Evolutionary conservation across 1,140 invertebrate species (phyloP), one percentile per base, ranked within the genome.

Genomic region (Drosophila murphyi): DNA sequence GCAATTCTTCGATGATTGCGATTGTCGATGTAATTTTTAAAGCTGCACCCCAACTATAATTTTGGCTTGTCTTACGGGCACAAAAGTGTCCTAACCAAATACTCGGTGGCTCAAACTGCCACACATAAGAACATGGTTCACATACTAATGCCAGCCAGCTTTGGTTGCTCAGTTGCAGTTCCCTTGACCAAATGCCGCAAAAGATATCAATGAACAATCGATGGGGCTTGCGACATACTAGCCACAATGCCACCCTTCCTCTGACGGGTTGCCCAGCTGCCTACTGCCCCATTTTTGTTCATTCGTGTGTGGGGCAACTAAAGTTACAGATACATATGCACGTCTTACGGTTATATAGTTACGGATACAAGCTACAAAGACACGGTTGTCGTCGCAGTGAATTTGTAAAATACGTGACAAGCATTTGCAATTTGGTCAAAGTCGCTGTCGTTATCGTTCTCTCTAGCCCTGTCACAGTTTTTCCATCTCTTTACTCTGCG

Each of bases 341-440:
- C 64, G 73, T 76, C 70, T 72, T 72, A 51, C 50, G 32, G 28
- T 35, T 28, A 52, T 52, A 37, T 12, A 54, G 48, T 39, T 56
- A 29, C 48, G 20, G 52, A 64, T 54, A 61, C 39, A 62, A 64
- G 63, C 74, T 73, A 56, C 47, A 43, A 67, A 72, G 77, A 65
- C 73, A 83, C 75, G 65, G 54, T 76, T 67, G 63, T 85, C 80
- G 74, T 89, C 78, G 81, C 86, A 89, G 74, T 89, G 85, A 90
- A 90, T 89, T 89, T 89, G 86, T 90, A 90, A 90, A 90, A 90
- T 89, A 89, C 85, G 85, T 89, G 85, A 89, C 85, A 90, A 90
- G 89, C 85, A 89, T 89, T 89, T 81, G 57, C 86, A 90, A 89
- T 89, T 89, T 79, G 74, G 71, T 81, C 56, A 69, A 69, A 72